Evolutionary conservation across 1,140 invertebrate species (phyloP), one percentile per base, ranked within the genome.

Genomic region (Lepidotrigona ventralis): DNA sequence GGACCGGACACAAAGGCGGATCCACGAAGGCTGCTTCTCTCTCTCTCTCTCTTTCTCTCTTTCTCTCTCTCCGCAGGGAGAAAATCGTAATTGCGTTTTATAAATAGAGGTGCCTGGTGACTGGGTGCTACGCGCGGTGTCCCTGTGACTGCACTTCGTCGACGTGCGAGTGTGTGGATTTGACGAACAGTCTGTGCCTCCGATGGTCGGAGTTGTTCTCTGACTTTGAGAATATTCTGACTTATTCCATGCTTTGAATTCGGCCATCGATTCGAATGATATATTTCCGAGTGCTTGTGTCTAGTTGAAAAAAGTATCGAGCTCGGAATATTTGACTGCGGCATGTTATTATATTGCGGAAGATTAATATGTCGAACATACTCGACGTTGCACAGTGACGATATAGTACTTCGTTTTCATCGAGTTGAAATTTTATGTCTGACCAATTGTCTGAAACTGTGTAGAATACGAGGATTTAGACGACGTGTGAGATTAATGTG

Each of bases 81-180:
- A 68, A 46, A 76, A 56, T 81, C n/a, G 51, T 81, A 77, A 83
- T 78, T 83, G 74, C 69, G 66, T 83, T 83, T 77, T 83, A 78
- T 78, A 83, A 78, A 83, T 83, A 83, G 66, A 66, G 19, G 17
- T 56, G 0, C 19, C 21, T 12, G 33, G 15, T 56, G 29, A 58
- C 56, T 58, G 54, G 26, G 12, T 72, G 8, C 15, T 46, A 46
- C 39, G 39, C 14, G 58, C 23, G 21, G 23, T 60, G 58, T 60
- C 12, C 9, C 58, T n/a, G 23, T 60, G 23, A 23, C 23, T 60
- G 23, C 39, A 46, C 39, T 46, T 46, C 6, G 39, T 46, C 39
- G 39, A 46, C 0, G 39, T 46, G 0, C 29, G 64, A 68, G 19
- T 29, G 11, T 6, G 39, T 8, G 39, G 39, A 46, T 46, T 46